Percentiles rank a stretch among this genome's conserved stretches.
phyloP scores from a whole-genome alignment of 2,797 vertebrate species.

The Telmatherina bonti region DNA sequence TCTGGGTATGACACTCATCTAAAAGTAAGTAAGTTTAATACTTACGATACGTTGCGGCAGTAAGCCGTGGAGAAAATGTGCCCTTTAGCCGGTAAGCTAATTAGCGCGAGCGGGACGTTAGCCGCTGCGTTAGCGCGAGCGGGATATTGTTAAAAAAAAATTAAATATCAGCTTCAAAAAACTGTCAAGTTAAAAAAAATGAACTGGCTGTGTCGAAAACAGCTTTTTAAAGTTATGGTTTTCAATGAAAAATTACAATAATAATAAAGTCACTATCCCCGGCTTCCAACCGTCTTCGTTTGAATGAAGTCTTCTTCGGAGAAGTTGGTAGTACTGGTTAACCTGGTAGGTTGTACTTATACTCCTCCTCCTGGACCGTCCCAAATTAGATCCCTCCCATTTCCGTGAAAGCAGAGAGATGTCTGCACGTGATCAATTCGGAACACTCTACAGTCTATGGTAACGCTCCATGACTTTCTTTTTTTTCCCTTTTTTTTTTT shows the following conservation, averaged over 20 bases:
- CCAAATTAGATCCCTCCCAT: conserved; percentile 13
- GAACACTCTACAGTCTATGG: too few relatives aligned
- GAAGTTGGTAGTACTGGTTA: conserved; percentile 51
- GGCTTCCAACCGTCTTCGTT: conserved; percentile 34
- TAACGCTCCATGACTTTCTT: too few relatives aligned
- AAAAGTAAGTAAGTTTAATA: conserved; percentile 4
- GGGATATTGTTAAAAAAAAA: conserved; percentile 56
- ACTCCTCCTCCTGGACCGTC: too few relatives aligned
- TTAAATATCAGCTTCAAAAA: conserved; percentile 22
- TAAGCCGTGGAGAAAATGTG: conserved; percentile 25
- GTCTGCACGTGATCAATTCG: too few relatives aligned
- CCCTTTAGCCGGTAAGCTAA: conserved; percentile 64
- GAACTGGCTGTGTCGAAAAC: background rate
- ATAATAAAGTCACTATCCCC: conserved; percentile 1
- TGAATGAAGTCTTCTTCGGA: conserved; percentile 47
- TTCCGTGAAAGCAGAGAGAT: too few relatives aligned
- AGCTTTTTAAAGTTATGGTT: rapidly evolving
- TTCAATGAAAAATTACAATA: background rate
- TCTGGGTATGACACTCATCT: rapidly evolving
- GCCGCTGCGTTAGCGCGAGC: conserved; percentile 63
- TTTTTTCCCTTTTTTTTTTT: too few relatives aligned
- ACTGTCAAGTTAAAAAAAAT: background rate
- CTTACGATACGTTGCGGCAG: conserved; percentile 71
- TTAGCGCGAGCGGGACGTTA: conserved; percentile 64
- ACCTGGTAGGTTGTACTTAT: too few relatives aligned